phyloP scores from a whole-genome alignment of 2,113 vertebrate genomes.

The Paraplagusia blochii region DNA sequence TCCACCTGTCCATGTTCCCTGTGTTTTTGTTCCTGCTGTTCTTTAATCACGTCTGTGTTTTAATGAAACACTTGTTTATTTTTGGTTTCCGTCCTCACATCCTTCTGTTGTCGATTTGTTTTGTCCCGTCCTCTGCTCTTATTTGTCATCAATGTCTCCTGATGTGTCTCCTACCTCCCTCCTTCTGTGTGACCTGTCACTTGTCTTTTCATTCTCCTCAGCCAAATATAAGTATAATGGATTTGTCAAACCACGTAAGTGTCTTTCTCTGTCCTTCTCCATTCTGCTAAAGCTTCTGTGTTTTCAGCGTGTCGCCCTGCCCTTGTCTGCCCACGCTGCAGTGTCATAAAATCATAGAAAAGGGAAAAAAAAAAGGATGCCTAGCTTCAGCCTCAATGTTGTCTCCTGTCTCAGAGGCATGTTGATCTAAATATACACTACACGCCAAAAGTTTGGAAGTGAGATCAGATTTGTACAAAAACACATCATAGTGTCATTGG shows the following conservation, averaged over 20 bases:
- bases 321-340: background rate
- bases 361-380: background rate
- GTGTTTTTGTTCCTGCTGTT: slow-evolving; percentile 20
- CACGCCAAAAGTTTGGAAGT: too few relatives aligned
- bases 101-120: slow-evolving; percentile 27
- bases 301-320: background rate
- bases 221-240: slow-evolving; percentile 85
- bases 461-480: too few relatives aligned
- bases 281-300: too few relatives aligned
- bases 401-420: too few relatives aligned
- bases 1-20: slow-evolving; percentile 10
- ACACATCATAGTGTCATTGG: too few relatives aligned
- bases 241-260: slow-evolving; percentile 85
- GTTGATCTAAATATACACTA: too few relatives aligned
- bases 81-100: slow-evolving; percentile 33
- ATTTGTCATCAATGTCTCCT: slow-evolving; percentile 55
- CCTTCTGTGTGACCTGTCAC: slow-evolving; percentile 76
- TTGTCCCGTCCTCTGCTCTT: slow-evolving; percentile 36
- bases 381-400: slow-evolving; percentile 35
- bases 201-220: slow-evolving; percentile 81
- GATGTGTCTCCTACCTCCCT: slow-evolving; percentile 65
- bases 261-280: slow-evolving; percentile 72
- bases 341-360: slow-evolving; percentile 36
- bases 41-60: slow-evolving; percentile 23
- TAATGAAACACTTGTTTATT: slow-evolving; percentile 32